These are phyloP conservation scores for Toxonevra muliebris DNA, from an alignment of 2,888 invertebrate species.

Conservation along the genomic window DNA sequence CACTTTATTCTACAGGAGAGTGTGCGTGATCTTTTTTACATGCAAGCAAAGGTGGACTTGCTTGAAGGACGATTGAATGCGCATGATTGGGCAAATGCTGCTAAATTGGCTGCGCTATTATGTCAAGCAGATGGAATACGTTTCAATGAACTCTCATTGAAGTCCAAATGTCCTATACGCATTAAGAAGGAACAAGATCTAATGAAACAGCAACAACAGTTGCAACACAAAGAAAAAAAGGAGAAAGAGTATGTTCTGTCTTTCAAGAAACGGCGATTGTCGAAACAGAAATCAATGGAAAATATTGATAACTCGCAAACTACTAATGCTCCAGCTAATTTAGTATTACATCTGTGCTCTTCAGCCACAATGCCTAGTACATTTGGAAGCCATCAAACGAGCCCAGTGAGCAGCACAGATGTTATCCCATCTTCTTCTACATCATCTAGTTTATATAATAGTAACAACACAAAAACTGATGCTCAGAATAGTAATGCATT, in stretches of 20 bases:
- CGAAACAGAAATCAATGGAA: slow-evolving; percentile 63
- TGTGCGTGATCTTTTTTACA: slow-evolving; percentile 84
- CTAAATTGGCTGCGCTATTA: slow-evolving; percentile 78
- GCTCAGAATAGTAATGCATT: slow-evolving; percentile 41
- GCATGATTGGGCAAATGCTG: slow-evolving; percentile 74
- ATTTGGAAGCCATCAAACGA: slow-evolving; percentile 36
- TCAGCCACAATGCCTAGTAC: too few species aligned
- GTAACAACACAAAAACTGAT: slow-evolving; percentile 44
- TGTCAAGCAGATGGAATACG: slow-evolving; percentile 69
- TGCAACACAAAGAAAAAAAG: slow-evolving; percentile 52
- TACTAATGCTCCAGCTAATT: slow-evolving; percentile 4
- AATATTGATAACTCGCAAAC: slow-evolving; percentile 51
- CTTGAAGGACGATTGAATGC: slow-evolving; percentile 78
- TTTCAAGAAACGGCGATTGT: slow-evolving; percentile 63
- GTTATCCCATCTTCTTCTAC: not conserved
- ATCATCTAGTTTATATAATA: slow-evolving; percentile 35
- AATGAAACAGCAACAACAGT: slow-evolving; percentile 32
- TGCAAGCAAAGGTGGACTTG: slow-evolving; percentile 82
- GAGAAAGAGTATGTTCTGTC: slow-evolving; percentile 61
- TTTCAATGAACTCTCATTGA: slow-evolving; percentile 57
- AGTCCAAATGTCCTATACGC: slow-evolving; percentile 58
- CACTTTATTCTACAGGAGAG: slow-evolving; percentile 85
- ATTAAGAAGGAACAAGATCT: slow-evolving; percentile 53
- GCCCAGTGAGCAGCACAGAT: slow-evolving; percentile 20
- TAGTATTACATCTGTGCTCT: too few species aligned